Base-by-base conservation (phyloP, 2,888 invertebrate genomes). In the Amphipyra tragopoginis region DNA sequence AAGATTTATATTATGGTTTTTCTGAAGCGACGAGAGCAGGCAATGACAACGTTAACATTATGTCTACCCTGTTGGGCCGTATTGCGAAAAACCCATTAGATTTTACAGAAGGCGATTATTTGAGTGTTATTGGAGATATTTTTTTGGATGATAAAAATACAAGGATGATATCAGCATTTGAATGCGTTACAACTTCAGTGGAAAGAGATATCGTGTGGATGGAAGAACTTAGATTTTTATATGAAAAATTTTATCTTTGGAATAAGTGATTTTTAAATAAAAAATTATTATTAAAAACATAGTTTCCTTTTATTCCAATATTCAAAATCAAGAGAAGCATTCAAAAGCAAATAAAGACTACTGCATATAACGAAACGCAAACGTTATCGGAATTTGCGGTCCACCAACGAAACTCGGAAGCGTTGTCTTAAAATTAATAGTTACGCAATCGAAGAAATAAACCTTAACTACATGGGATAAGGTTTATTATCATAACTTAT, bases 141-240 rank as follows among this genome's bases (percentile, higher is more conserved):
- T 93, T 93, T 85, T 48, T 89, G n/a, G 90, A 93, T 66, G 85
- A 85, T 51, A 89, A 70, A 65, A 82, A 82, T 70, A 55, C 77
- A 1, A 83, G 93, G 74, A 91, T 90, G 91, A 65, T 94, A 6
- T 91, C 93, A 0, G 94, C 90, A 0, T 94, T 81, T 75, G 82
- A 89, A 49, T 92, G 90, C 79, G 75, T 76, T 14, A 72, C 72
- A 51, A 89, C 91, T 3, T 86, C 89, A 1, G 68, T 87, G 4
- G 87, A 90, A 57, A 79, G 89, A 60, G 94, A 94, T 72, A 67
- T 94, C 43, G 79, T 93, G 0, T 94, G 94, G 94, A 83, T 94
- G 71, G 91, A 93, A 72, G 94, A 94, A 70, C 79, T 94, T 0
- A 85, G 84, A 70, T 92, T 93, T 77, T 73, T 93, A 45, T 94